A percentile compares a stretch with the other conserved stretches of the same genome.
Conservation (phyloP, 2,797 vertebrate species). For the Arnoldichthys spilopterus region DNA sequence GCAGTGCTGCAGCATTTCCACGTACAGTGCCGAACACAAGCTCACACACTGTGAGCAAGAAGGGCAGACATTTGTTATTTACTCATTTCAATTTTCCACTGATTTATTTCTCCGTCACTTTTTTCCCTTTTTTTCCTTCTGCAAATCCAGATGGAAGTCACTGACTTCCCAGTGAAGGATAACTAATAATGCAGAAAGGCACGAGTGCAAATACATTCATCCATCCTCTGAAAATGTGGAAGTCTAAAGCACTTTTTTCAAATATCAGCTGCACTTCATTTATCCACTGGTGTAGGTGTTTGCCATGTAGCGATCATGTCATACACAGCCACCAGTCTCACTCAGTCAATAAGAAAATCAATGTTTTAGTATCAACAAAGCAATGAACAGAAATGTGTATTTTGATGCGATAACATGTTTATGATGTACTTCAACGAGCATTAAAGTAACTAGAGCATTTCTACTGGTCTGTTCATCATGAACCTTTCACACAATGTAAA, state of each 20-base stretch:
- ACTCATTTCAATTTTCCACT: conserved; percentile 54
- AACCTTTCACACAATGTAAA: too few relatives aligned
- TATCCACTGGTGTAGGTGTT: neutral
- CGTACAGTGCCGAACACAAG: conserved; percentile 59
- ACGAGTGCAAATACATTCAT: conserved; percentile 43
- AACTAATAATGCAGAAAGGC: conserved; percentile 52
- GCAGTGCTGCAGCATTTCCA: conserved; percentile 36
- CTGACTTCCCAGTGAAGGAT: conserved; percentile 56
- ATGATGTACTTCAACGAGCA: too few relatives aligned
- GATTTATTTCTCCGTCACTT: conserved; percentile 55
- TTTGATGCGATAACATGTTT: too few relatives aligned
- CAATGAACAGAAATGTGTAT: too few relatives aligned
- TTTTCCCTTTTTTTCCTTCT: conserved; percentile 6
- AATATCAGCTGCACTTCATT: neutral
- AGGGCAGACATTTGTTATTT: conserved; percentile 55
- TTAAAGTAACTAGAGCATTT: too few relatives aligned
- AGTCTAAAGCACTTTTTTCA: conserved; percentile 21
- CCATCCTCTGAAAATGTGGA: conserved; percentile 29
- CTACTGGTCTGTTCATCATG: too few relatives aligned
- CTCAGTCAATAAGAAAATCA: neutral
- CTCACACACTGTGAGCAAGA: conserved; percentile 57
- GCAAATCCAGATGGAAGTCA: conserved; percentile 53
- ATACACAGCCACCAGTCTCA: neutral
- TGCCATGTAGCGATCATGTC: neutral
- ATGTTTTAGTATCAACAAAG: neutral